These are phyloP conservation scores for Tetranychus urticae DNA, from an alignment of 1,140 invertebrate genomes.

Conservation along the genomic window DNA sequence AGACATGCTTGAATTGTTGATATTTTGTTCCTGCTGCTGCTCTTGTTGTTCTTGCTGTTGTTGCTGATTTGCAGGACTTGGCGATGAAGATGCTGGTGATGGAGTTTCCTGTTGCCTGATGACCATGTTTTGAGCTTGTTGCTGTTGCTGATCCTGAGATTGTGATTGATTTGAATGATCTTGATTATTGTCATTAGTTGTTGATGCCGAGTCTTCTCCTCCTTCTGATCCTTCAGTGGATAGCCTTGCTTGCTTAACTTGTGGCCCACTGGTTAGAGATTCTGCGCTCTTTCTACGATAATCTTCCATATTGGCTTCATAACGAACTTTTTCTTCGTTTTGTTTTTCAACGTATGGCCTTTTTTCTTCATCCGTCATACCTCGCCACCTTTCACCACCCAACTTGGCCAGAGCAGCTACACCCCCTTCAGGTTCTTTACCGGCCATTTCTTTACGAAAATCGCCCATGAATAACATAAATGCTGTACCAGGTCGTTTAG, in stretches of 20 bases:
- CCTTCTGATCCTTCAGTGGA: neutral
- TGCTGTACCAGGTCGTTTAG: constrained; percentile 17
- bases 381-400: constrained; percentile 16
- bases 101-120: neutral
- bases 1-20: neutral
- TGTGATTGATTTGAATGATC: neutral
- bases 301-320: constrained; percentile 16
- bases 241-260: neutral
- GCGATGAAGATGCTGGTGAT: neutral
- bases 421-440: constrained; percentile 17
- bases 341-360: constrained; percentile 16
- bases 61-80: neutral
- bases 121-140: neutral
- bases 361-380: constrained; percentile 16
- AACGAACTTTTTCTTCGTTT: constrained; percentile 15
- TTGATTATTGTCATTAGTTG: neutral
- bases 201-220: neutral
- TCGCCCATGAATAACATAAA: constrained; percentile 19
- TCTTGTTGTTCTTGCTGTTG: neutral
- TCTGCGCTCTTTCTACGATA: constrained; percentile 13
- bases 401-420: constrained; percentile 17
- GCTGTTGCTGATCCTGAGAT: neutral
- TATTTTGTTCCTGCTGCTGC: neutral
- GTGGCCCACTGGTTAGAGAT: neutral
- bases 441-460: constrained; percentile 17